Conservation (phyloP, 2,797 vertebrate genomes). For the Siniperca scherzeri region DNA sequence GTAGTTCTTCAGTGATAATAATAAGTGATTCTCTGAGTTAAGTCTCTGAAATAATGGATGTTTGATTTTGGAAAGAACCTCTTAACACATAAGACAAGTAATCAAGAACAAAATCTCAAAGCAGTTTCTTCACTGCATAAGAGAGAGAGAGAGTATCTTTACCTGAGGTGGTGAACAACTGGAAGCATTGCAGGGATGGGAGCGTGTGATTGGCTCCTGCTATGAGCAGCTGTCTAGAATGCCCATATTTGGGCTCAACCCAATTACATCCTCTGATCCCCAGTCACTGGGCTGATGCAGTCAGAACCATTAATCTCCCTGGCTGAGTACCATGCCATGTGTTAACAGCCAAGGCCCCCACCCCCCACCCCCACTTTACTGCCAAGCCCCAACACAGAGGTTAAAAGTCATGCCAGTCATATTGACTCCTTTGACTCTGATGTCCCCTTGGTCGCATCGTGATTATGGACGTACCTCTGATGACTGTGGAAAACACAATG, state of each 20-base stretch:
- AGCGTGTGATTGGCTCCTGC: slow-evolving; percentile 86
- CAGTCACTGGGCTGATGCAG: slow-evolving; percentile 84
- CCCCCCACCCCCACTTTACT: slow-evolving; percentile 48
- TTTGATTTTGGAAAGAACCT: slow-evolving; percentile 49
- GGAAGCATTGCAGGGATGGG: slow-evolving; percentile 80
- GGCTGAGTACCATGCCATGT: slow-evolving; percentile 84
- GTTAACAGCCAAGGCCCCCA: slow-evolving; percentile 82
- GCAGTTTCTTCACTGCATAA: slow-evolving; percentile 53
- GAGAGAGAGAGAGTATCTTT: slow-evolving; percentile 56
- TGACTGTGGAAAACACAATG: slow-evolving; percentile 57
- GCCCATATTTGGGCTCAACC: slow-evolving; percentile 85
- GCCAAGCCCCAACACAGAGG: slow-evolving; percentile 78
- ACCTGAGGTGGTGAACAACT: slow-evolving; percentile 80
- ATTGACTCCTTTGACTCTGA: slow-evolving; percentile 77
- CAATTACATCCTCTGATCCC: slow-evolving; percentile 89
- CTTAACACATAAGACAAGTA: slow-evolving; percentile 43
- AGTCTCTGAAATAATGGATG: slow-evolving; percentile 27
- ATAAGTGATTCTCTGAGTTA: slow-evolving; percentile 9
- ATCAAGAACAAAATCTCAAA: slow-evolving; percentile 58
- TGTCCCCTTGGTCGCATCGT: slow-evolving; percentile 62
- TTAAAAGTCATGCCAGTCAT: slow-evolving; percentile 85
- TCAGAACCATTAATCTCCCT: slow-evolving; percentile 89
- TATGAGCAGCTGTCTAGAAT: slow-evolving; percentile 88
- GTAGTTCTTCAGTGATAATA: slow-evolving; percentile 3
- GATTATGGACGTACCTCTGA: slow-evolving; percentile 62